Conservation (phyloP, 2,888 invertebrate genomes). For the Spilarctia lutea region DNA sequence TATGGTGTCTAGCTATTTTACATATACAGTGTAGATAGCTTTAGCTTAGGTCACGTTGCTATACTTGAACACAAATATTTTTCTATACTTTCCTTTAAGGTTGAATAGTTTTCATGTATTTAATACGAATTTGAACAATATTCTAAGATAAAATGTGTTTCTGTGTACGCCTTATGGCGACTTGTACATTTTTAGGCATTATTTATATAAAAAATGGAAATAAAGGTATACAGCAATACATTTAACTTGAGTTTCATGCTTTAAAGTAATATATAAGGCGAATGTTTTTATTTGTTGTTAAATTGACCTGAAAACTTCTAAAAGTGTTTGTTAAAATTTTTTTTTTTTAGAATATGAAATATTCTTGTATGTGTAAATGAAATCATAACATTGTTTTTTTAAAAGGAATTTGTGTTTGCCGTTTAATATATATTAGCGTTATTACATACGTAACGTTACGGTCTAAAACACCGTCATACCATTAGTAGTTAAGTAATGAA, state of each 20-base stretch:
- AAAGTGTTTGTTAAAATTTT: background rate
- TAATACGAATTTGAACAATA: background rate
- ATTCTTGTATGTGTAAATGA: background rate
- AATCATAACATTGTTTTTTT: background rate
- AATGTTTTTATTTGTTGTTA: background rate
- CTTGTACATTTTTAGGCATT: background rate
- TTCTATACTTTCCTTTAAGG: background rate
- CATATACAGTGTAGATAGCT: background rate
- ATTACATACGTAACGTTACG: background rate
- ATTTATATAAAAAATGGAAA: background rate
- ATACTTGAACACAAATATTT: background rate
- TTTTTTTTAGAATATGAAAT: background rate
- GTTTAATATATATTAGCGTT: background rate
- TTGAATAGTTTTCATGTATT: background rate
- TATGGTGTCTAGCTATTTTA: background rate
- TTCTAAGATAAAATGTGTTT: background rate
- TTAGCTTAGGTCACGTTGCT: background rate
- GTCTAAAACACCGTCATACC: conserved; percentile 29
- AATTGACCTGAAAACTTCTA: background rate
- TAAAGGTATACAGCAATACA: background rate
- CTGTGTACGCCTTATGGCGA: background rate
- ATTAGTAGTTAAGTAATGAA: conserved; percentile 11
- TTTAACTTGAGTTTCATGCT: background rate
- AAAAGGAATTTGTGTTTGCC: background rate
- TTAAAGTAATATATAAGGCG: background rate